Evolutionary conservation across 30 jellyfish, hydroid and myxozoan genomes (phyloP).

Genomic region (Catostylus mosaicus): DNA sequence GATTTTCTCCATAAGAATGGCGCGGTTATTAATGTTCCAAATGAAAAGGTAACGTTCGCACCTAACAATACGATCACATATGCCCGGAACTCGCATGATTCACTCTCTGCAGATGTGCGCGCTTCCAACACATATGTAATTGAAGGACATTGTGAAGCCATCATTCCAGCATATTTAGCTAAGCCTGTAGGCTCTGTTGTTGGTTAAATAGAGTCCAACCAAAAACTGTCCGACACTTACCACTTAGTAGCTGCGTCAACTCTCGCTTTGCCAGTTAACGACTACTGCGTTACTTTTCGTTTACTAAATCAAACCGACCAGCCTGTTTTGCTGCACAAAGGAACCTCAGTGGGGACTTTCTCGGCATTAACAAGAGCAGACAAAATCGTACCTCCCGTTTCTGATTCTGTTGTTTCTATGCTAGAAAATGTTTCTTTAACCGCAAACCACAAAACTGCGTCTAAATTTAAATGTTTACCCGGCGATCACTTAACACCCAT

Average conservation of each 20-base stretch:
- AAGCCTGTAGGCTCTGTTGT: neutral
- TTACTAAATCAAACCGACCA: neutral
- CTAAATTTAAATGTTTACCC: neutral
- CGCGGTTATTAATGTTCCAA: neutral
- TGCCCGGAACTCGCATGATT: neutral
- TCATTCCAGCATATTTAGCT: constrained; percentile 16
- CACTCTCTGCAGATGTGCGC: neutral
- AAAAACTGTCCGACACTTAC: neutral
- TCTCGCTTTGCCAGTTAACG: neutral
- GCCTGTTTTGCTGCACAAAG: neutral
- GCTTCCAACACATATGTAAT: neutral
- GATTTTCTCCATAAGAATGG: constrained; percentile 2
- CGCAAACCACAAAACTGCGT: neutral
- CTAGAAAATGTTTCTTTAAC: neutral
- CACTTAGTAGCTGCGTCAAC: neutral
- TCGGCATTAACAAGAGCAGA: neutral
- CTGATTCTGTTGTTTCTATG: neutral
- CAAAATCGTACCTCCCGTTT: neutral
- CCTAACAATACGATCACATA: neutral
- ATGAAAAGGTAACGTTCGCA: neutral
- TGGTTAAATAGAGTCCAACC: neutral
- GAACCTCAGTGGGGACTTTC: neutral
- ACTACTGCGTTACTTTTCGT: neutral
- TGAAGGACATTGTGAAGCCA: neutral
- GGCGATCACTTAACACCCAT: neutral